Evolutionary conservation across 2,113 vertebrate genomes (phyloP), one percentile per base, ranked within the genome.

Genomic region (Anolis sagrei): DNA sequence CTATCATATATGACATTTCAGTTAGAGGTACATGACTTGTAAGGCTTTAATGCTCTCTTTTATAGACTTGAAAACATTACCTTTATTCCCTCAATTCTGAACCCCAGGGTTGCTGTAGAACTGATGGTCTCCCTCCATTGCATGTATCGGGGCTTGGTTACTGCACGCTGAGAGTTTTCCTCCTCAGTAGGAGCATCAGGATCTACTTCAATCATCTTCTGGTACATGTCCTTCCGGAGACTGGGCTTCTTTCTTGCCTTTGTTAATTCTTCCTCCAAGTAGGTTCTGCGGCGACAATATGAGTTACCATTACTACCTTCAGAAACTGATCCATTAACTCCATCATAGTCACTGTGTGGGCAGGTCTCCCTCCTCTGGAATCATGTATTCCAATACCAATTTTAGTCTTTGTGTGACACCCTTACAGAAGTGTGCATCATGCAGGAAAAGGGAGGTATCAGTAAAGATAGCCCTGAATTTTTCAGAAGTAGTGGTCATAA

Each of bases 51-150:
- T 76, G 81, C n/a, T 13, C 1, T 66, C 25, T 69, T n/a, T 34
- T 3, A 25, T 1, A 14, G 16, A 32, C 36, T 6, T 2, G 81
- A 73, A 44, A 89, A 16, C 25, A 91, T 93, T 90, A 99, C 99
- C 98, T 99, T 99, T 94, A 99, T 98, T 86, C 99, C 99, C 89
- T 99, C 99, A 0, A 99, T 99, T 87, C 99, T 96, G 92, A 99
- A 99, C 76, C 98, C 99, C 14, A 99, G 95, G 0, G 98, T 99
- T 89, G 98, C 97, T 0, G 98, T 99, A 1, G 99, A 99, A 93
- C 98, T 99, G 92, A 99, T 98, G 81, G 98, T 99, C 95, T 99
- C 99, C 5, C 99, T 96, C 98, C 99, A 99, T 94, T 99, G 98
- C 99, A 99, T 99, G 95, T 99, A 99, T 78, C 99, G 97, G 0